A percentile compares a stretch with the other conserved stretches of the same genome.
Conservation (phyloP, 2,888 invertebrate species). For the Cotesia congregata region DNA sequence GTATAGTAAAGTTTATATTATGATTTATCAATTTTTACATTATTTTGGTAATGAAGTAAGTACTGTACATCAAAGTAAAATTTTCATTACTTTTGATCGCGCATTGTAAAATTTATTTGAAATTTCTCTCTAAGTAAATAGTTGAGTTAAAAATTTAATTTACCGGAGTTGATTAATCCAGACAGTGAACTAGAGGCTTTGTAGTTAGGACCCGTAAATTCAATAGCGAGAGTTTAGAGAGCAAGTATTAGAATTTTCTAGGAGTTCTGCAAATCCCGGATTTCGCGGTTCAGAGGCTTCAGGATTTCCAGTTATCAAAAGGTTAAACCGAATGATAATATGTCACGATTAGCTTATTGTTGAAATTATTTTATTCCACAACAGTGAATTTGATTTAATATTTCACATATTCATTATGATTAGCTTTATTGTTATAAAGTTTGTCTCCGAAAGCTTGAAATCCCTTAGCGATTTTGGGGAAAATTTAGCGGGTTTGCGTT, state of each 20-base stretch:
- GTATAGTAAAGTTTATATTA: no score
- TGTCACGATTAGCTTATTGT: slow-evolving; percentile 63
- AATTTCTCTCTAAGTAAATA: no score
- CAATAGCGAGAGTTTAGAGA: no score
- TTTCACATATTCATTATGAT: no score
- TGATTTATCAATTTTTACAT: no score
- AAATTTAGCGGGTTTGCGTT: slow-evolving; percentile 15
- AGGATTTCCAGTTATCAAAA: slow-evolving; percentile 43
- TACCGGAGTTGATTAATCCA: no score
- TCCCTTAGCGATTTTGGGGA: background rate
- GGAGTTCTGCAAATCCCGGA: slow-evolving; percentile 47
- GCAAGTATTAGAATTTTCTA: background rate
- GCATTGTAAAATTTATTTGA: no score
- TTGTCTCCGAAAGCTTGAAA: background rate
- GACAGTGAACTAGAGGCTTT: background rate
- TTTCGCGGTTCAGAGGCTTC: slow-evolving; percentile 54
- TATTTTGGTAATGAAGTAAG: no score
- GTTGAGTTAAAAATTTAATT: no score
- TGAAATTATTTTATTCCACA: background rate
- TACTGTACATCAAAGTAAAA: no score
- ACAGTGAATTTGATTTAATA: no score
- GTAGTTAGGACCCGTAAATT: background rate
- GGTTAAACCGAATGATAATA: slow-evolving; percentile 53
- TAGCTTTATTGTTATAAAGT: background rate
- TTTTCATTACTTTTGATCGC: no score